Evolutionary conservation across 2,888 invertebrate genomes (phyloP), one percentile per base, ranked within the genome.

Genomic region (Colletes collaris): DNA sequence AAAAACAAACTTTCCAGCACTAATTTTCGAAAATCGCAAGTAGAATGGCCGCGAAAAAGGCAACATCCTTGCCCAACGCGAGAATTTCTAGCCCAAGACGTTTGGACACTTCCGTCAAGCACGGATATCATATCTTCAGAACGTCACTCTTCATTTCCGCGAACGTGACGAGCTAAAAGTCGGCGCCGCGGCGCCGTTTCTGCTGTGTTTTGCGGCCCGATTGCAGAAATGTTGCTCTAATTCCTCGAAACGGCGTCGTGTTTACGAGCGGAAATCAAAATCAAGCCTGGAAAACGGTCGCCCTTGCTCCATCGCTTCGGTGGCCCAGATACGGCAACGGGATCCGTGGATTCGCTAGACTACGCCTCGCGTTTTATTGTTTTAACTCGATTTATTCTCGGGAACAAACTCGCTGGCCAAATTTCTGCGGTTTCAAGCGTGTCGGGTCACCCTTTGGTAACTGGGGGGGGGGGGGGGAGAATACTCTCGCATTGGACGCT

Each of bases 181-280:
- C 50, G 37, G 4, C 3, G 44, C 4, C 37, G 59, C 40, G 60
- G 40, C 19, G 56, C n/a, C 44, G 59, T 19, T 16, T 10, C 10
- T 11, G 55, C 10, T 11, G 7, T 35, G 58, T 59, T 64, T 40
- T 10, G 68, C 27, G 58, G 55, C 11, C 10, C 27, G 40, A 13
- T 46, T 53, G 52, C 27, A 50, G 37, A 7, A n/a, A 49, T 27
- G 49, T 49, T 53, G 59, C 59, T 55, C 59, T 78, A 70, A 78
- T 78, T 78, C 70, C 55, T 16, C 69, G 70, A 35, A 78, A 70
- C 69, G 60, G 60, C 63, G 60, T 55, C 49, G 78, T 78, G 79
- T 78, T 78, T 78, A 78, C 78, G 79, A 78, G 70, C 64, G 78
- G 65, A 78, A 70, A 70, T 78, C 78, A 62, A 78, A 78, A 78